Evolutionary conservation across 2,113 vertebrate species (phyloP).

Genomic region (Orthonyx spaldingii): DNA sequence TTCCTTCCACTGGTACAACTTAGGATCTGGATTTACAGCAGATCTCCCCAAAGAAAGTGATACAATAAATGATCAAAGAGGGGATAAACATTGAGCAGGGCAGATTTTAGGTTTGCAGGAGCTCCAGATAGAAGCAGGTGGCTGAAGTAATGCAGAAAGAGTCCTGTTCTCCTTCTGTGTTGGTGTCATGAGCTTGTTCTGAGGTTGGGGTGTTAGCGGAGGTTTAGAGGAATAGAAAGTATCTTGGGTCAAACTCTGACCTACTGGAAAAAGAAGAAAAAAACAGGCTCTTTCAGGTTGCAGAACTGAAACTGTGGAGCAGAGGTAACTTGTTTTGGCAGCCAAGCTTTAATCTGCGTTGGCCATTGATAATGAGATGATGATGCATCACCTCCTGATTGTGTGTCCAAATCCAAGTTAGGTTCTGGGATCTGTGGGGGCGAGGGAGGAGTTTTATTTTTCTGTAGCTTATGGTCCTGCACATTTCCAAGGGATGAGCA

Average conservation of each 20-base stretch:
- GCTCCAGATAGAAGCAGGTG: background rate
- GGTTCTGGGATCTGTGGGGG: background rate
- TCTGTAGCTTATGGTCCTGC: background rate
- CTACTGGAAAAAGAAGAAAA: background rate
- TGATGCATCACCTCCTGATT: background rate
- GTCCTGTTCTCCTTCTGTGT: background rate
- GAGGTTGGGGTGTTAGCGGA: background rate
- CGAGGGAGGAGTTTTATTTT: background rate
- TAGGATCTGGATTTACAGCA: background rate
- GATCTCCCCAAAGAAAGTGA: background rate
- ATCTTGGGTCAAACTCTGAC: background rate
- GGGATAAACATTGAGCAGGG: background rate
- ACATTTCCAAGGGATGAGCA: background rate
- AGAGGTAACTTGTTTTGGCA: background rate
- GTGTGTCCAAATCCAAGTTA: background rate
- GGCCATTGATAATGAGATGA: background rate
- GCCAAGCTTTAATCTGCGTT: background rate
- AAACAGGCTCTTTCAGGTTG: background rate
- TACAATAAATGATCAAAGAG: background rate
- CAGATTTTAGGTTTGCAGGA: background rate
- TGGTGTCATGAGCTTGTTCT: background rate
- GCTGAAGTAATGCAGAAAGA: background rate
- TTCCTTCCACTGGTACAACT: background rate
- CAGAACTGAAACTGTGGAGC: conserved; percentile 23
- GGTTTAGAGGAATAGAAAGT: conserved; percentile 37